Evolutionary conservation across 2,113 vertebrate genomes (phyloP).

Genomic region (Phocoena sinus): DNA sequence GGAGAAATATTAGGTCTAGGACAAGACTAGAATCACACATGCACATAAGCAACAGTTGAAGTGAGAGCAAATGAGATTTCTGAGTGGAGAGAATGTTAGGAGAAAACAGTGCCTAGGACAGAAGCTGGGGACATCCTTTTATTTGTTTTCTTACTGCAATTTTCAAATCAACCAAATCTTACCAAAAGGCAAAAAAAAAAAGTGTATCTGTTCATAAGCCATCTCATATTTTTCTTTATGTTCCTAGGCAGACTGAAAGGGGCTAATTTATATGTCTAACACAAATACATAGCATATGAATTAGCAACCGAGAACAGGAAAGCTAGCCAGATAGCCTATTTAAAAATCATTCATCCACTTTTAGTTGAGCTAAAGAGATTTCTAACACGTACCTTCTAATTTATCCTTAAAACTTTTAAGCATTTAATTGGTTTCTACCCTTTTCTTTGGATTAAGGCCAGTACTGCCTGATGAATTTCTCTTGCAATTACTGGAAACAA

Average conservation of each 20-base stretch:
- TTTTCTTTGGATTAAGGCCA: constrained; percentile 73
- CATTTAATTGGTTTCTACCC: constrained; percentile 77
- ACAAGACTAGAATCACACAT: not conserved
- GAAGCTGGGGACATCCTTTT: not conserved
- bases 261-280: not conserved
- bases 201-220: not conserved
- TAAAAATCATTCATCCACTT: constrained; percentile 70
- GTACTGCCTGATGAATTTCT: constrained; percentile 69
- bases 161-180: constrained; percentile 26
- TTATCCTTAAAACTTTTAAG: constrained; percentile 75
- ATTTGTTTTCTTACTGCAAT: constrained; percentile 28
- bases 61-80: not conserved
- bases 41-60: not conserved
- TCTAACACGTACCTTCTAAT: constrained; percentile 68
- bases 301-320: constrained; percentile 34
- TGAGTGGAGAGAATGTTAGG: not conserved
- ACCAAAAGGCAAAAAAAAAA: not conserved
- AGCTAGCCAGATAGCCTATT: constrained; percentile 65
- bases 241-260: not conserved
- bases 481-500: constrained; percentile 73
- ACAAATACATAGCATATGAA: not conserved
- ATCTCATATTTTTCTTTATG: not conserved
- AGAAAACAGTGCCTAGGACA: not conserved
- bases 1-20: not conserved
- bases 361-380: constrained; percentile 63